These are phyloP conservation scores for Tipula confusa DNA, from an alignment of 2,888 invertebrate genomes.

Conservation along the genomic window DNA sequence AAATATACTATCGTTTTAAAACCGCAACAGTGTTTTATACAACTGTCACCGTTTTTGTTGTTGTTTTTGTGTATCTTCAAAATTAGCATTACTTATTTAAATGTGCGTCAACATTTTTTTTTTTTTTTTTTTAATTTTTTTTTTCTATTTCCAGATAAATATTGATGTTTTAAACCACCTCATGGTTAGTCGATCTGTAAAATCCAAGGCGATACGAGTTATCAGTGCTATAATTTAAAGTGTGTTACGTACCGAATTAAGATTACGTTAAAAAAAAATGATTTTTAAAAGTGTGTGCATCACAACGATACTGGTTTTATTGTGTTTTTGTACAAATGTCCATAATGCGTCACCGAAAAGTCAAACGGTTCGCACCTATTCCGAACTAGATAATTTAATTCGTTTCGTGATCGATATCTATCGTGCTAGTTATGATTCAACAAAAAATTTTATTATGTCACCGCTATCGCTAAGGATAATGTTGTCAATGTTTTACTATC, in stretches of 20 bases:
- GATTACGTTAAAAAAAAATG: not conserved
- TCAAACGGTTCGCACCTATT: not conserved
- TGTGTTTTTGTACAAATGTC: not conserved
- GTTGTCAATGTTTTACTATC: not conserved
- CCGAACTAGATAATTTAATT: not conserved
- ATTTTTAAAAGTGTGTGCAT: not conserved
- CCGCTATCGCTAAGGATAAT: not conserved
- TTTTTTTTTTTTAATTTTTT: not conserved
- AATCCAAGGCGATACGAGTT: not conserved
- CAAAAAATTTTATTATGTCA: not conserved
- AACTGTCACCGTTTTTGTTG: not conserved
- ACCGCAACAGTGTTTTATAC: not conserved
- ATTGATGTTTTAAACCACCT: not conserved
- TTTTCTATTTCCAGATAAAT: not conserved
- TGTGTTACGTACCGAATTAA: too few relatives aligned
- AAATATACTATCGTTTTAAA: too few relatives aligned
- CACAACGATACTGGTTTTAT: not conserved
- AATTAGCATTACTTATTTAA: not conserved
- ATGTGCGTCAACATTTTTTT: not conserved
- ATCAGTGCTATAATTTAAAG: not conserved
- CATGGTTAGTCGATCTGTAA: not conserved
- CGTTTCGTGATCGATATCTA: not conserved
- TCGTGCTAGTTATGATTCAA: not conserved
- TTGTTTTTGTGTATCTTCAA: too few relatives aligned
- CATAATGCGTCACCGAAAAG: not conserved